These are phyloP conservation scores for Pachliopta kotzebuea DNA, from an alignment of 2,888 invertebrate genomes.

Conservation along the genomic window DNA sequence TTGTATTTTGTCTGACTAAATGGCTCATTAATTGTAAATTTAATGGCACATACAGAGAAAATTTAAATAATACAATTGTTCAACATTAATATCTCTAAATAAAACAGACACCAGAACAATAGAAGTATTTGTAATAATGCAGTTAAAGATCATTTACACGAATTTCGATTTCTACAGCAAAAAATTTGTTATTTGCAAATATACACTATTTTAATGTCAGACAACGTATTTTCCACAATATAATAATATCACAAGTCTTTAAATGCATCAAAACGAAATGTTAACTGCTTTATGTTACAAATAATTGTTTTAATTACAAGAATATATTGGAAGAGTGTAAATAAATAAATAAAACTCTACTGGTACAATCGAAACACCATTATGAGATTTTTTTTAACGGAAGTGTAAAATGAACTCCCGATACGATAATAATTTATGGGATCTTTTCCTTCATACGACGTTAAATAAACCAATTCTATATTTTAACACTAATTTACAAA, in stretches of 20 bases:
- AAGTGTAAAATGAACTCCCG: constrained; percentile 74
- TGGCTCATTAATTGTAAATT: constrained; percentile 47
- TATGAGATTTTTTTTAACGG: constrained; percentile 75
- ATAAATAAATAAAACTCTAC: constrained; percentile 76
- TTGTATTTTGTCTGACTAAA: constrained; percentile 76
- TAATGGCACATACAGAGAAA: constrained; percentile 58
- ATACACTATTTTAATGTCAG: constrained; percentile 77
- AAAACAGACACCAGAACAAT: constrained; percentile 33
- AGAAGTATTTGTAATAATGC: constrained; percentile 33
- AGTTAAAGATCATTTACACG: constrained; percentile 44
- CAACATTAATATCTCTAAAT: constrained; percentile 42
- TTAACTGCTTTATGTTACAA: constrained; percentile 55
- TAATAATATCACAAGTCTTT: constrained; percentile 80
- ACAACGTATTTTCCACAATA: constrained; percentile 77
- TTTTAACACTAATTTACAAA: constrained; percentile 76
- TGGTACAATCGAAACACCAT: constrained; percentile 80
- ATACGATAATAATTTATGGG: constrained; percentile 79
- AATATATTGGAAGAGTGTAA: constrained; percentile 58
- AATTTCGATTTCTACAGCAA: constrained; percentile 53
- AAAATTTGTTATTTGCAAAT: constrained; percentile 58
- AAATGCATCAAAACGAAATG: constrained; percentile 75
- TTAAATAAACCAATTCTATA: constrained; percentile 81
- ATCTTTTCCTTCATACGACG: constrained; percentile 75
- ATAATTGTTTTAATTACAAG: constrained; percentile 41
- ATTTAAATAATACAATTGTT: constrained; percentile 39